These are phyloP conservation scores for Boloria euphrosyne DNA, from an alignment of 2,888 invertebrate genomes.

Conservation along the genomic window DNA sequence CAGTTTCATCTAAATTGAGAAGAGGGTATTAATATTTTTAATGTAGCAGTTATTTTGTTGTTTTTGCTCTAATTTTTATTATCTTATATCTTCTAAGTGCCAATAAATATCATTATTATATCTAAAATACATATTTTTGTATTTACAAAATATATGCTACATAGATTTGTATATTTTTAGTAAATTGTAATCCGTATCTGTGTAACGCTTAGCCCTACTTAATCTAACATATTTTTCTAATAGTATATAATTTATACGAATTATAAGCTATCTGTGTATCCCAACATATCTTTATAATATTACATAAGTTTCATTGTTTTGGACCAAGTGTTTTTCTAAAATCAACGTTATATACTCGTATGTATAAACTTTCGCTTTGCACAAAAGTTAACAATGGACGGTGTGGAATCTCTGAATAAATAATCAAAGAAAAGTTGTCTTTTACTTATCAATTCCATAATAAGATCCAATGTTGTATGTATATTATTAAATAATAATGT, in stretches of 20 bases:
- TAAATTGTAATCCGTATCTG: background rate
- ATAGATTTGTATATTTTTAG: constrained; percentile 10
- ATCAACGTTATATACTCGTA: constrained; percentile 9
- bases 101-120: constrained; percentile 5
- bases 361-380: constrained; percentile 27
- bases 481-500: too few relatives aligned
- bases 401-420: constrained; percentile 34
- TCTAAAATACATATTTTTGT: constrained; percentile 14
- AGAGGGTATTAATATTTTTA: too few relatives aligned
- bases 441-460: background rate
- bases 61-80: background rate
- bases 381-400: constrained; percentile 27
- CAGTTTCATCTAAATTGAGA: too few relatives aligned
- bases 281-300: constrained; percentile 11
- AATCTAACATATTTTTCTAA: constrained; percentile 16
- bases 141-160: constrained; percentile 3
- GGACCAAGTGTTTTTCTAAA: constrained; percentile 20
- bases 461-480: too few relatives aligned
- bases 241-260: constrained; percentile 3
- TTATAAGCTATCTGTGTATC: background rate
- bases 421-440: constrained; percentile 11
- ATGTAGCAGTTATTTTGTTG: background rate
- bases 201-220: background rate
- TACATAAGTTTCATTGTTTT: constrained; percentile 20
- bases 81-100: constrained; percentile 1